Evolutionary conservation across 2,113 vertebrate genomes (phyloP), one percentile per base, ranked within the genome.

Genomic region (Oncorhynchus gorbuscha): DNA sequence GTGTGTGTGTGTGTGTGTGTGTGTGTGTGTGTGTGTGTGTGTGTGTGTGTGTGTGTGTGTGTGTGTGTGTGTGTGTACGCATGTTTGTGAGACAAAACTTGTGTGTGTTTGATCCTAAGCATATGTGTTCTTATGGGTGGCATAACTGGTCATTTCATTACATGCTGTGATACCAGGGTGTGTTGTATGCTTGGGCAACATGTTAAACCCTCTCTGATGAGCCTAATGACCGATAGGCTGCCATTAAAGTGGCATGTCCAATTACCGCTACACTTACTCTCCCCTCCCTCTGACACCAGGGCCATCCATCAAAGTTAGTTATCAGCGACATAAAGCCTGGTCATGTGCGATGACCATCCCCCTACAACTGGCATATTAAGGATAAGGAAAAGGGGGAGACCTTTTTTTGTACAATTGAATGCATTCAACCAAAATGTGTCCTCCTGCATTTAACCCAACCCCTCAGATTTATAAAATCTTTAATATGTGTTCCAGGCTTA

Each of bases 171-270:
- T 67, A 14, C 1, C 22, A 14, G 65, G 11, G 14, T 26, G 24
- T 26, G 22, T 30, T 30, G 24, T 67, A 28, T 24, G 30, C 71
- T 28, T 20, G 30, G 71, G 9, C 12, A 20, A 18, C 12, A 24
- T 73, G 55, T 72, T 26, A n/a, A 55, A 13, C 9, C 51, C 30
- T 59, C n/a, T 61, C 24, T 35, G 71, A 73, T 20, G 71, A 39
- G 28, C 59, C 58, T 59, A 62, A 35, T 73, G 51, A 20, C 28
- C 45, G 58, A 20, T n/a, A 45, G 16, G 22, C 2, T 35, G 59
- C 59, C 35, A 39, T 73, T 30, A 73, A 71, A 73, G 22, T 73
- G 71, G 39, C 71, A 73, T 30, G 30, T 22, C 24, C 5, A 61
- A 61, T 73, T 73, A 59, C 55, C 4, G 28, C 16, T 20, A 30